phyloP scores from a whole-genome alignment of 35 echinoderm and acorn worm species.

The Chiridota heheva region DNA sequence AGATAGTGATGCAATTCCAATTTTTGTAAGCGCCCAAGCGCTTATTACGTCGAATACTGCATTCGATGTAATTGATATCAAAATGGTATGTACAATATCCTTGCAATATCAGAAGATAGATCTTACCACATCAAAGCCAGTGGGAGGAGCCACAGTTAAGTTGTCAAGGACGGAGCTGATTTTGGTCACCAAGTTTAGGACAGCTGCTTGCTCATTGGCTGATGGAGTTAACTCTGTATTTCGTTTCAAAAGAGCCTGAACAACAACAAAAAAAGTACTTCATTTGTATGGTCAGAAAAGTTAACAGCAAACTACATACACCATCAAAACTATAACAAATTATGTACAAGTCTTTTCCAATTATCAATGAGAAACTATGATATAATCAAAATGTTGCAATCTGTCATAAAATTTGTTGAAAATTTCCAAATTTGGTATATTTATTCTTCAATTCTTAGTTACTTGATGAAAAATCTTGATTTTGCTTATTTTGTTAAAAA shows the following conservation, averaged over 20 bases:
- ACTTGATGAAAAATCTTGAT: too few relatives aligned
- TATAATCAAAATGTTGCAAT: background rate
- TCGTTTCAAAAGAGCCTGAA: slow-evolving; percentile 80
- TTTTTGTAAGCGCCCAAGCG: too few relatives aligned
- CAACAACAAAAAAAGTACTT: background rate
- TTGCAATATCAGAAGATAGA: too few relatives aligned
- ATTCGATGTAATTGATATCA: too few relatives aligned
- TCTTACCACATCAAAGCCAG: slow-evolving; percentile 98
- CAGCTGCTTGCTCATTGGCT: slow-evolving; percentile 82
- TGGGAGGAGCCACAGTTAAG: slow-evolving; percentile 87
- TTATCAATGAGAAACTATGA: background rate
- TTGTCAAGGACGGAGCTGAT: slow-evolving; percentile 93
- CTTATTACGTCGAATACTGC: too few relatives aligned
- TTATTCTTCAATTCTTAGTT: background rate
- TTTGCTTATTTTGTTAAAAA: too few relatives aligned
- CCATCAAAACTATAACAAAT: background rate
- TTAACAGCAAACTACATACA: background rate
- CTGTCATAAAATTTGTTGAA: background rate
- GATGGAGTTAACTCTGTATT: slow-evolving; percentile 89
- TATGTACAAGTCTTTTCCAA: background rate
- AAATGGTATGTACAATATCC: too few relatives aligned
- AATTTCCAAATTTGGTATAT: background rate
- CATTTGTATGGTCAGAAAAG: background rate
- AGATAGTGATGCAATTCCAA: too few relatives aligned
- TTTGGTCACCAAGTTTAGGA: slow-evolving; percentile 88